Base-by-base conservation (phyloP, 2,888 invertebrate species). In the Sinohyriopsis cumingii region DNA sequence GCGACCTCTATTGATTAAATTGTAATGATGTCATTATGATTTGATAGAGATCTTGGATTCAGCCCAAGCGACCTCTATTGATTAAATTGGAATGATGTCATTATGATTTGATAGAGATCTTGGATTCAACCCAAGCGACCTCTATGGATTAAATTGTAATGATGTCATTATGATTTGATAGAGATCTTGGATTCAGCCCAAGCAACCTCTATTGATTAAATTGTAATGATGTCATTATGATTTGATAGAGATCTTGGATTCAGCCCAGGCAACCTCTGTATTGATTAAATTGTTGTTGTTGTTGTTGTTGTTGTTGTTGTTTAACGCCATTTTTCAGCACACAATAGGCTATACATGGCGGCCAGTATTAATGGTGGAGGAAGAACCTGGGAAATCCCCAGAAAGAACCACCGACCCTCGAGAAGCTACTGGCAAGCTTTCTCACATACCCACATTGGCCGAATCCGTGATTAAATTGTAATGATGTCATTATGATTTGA, bases 31-130 rank as follows among this genome's bases (percentile, higher is more conserved):
- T 33, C 33, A 33, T 33, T 59, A 18, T 68, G 68, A 68, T 66
- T 55, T 73, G 65, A n/a, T 68, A 87, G 87, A 80, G 53, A 82
- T 87, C 22, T 69, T 88, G 5, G 82, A 82, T 64, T 67, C 73
- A n/a, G 72, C 78, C 19, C 78, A 82, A 55, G 68, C 80, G 62
- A 84, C 81, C 5, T 80, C 79, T 15, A 45, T 45, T 45, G 15
- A 12, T 45, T 45, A 45, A 45, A 15, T 45, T 45, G 12, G 12
- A 2, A 45, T 45, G 9, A 33, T 33, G 33, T 33, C 33, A 33
- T 33, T 59, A 18, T 68, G 68, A 68, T 66, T 55, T 73, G 65
- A n/a, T 68, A 87, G 87, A 80, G 53, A 82, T 87, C 22, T 69
- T 88, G 5, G 82, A 82, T 64, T 67, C 73, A n/a, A 71, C 78